These are phyloP conservation scores for Bacillus rossius DNA, from an alignment of 1,140 invertebrate genomes.

Conservation along the genomic window DNA sequence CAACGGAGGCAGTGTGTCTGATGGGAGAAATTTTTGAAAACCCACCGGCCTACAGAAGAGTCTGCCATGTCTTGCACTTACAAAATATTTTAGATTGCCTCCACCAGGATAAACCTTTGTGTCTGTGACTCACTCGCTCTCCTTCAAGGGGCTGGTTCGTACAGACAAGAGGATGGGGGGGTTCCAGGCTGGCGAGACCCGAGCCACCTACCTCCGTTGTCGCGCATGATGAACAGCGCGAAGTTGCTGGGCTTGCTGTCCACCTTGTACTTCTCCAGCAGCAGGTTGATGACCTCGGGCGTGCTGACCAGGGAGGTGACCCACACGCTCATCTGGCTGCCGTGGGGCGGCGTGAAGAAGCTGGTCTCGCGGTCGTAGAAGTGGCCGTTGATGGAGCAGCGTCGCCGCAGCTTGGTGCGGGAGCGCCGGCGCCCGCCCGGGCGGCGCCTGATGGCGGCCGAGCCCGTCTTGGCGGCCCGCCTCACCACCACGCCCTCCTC, in stretches of 20 bases:
- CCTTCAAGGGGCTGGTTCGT: too few species aligned
- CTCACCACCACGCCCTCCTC: slow-evolving; percentile 13
- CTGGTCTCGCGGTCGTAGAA: slow-evolving; percentile 85
- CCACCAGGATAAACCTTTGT: too few species aligned
- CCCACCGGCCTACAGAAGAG: too few species aligned
- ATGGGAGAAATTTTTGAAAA: too few species aligned
- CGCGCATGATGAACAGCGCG: slow-evolving; percentile 73
- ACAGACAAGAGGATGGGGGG: too few species aligned
- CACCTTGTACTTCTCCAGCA: slow-evolving; percentile 86
- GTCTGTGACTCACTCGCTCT: too few species aligned
- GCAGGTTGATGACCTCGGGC: slow-evolving; percentile 75
- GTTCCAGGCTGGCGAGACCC: too few species aligned
- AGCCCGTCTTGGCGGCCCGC: slow-evolving; percentile 39
- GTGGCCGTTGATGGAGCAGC: slow-evolving; percentile 85
- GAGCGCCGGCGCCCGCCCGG: slow-evolving; percentile 53
- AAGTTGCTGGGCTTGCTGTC: slow-evolving; percentile 72
- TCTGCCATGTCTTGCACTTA: too few species aligned
- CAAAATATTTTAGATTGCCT: too few species aligned
- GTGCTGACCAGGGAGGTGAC: slow-evolving; percentile 75
- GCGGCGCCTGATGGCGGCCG: slow-evolving; percentile 62
- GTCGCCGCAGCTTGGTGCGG: slow-evolving; percentile 60
- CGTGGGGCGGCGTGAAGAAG: slow-evolving; percentile 79
- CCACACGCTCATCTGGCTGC: slow-evolving; percentile 81
- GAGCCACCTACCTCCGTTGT: slow-evolving; percentile 82
- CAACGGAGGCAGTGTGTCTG: too few species aligned